Conservation (phyloP, 1,140 invertebrate species). For the Tetragnatha versicolor region DNA sequence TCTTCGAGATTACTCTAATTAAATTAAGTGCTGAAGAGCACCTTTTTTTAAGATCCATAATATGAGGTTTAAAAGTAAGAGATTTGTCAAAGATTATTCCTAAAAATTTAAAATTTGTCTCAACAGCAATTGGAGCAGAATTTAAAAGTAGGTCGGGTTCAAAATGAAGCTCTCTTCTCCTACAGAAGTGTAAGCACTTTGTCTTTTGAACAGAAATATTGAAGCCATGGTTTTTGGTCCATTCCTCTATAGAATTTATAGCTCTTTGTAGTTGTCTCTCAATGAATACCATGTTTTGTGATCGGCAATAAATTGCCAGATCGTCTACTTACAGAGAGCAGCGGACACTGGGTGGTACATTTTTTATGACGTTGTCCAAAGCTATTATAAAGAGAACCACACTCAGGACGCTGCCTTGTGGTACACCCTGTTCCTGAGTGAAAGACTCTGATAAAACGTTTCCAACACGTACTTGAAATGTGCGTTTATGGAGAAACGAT, state of each 20-base stretch:
- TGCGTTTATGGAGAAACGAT: slow-evolving; percentile 5
- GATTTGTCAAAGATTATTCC: neutral
- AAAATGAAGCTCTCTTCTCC: neutral
- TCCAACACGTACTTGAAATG: neutral
- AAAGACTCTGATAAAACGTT: neutral
- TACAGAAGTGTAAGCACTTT: neutral
- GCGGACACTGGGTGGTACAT: neutral
- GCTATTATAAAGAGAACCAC: slow-evolving; percentile 29
- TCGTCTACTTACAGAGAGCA: neutral
- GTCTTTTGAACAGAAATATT: neutral
- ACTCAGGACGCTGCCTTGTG: slow-evolving; percentile 27
- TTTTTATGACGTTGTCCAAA: neutral
- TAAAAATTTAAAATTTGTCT: neutral
- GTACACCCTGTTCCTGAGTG: neutral
- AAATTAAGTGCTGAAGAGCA: neutral
- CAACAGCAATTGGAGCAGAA: neutral
- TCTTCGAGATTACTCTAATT: neutral
- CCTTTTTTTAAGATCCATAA: neutral
- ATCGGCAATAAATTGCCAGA: neutral
- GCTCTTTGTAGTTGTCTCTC: neutral
- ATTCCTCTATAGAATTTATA: neutral
- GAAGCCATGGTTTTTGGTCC: neutral
- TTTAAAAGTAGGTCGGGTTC: neutral
- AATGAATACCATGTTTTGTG: neutral
- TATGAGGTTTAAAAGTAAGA: neutral